These are phyloP conservation scores for Drosophila insularis DNA, from an alignment of 1,140 invertebrate species.

Conservation along the genomic window DNA sequence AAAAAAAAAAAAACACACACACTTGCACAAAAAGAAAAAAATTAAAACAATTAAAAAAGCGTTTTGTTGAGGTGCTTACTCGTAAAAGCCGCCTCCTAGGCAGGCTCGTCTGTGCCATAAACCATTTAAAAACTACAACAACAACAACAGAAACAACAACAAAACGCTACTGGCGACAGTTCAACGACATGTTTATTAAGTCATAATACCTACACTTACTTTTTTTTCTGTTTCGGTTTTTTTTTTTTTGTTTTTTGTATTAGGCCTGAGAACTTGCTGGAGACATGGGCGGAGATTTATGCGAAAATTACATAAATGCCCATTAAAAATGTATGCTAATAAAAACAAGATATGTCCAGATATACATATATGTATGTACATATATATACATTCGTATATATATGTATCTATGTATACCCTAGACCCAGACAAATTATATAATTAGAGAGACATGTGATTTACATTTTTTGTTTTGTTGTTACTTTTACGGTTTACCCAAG, in stretches of 20 bases:
- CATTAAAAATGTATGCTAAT: constrained; percentile 76
- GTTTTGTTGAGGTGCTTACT: constrained; percentile 70
- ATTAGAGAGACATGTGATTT: constrained; percentile 50
- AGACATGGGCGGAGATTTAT: constrained; percentile 65
- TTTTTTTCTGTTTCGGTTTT: neutral
- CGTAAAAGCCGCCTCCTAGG: constrained; percentile 39
- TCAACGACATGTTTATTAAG: constrained; percentile 81
- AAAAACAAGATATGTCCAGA: constrained; percentile 55
- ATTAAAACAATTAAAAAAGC: constrained; percentile 75
- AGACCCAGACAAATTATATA: constrained; percentile 66
- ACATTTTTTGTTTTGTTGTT: constrained; percentile 1
- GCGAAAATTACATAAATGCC: constrained; percentile 72
- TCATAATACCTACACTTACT: constrained; percentile 47
- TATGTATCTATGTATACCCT: neutral
- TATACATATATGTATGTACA: constrained; percentile 15
- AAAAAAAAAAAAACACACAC: neutral
- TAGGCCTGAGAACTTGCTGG: constrained; percentile 57
- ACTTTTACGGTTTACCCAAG: neutral
- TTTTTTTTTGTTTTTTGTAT: neutral
- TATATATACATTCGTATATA: neutral
- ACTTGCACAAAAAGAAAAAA: constrained; percentile 20
- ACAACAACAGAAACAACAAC: constrained; percentile 11
- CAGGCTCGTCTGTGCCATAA: constrained; percentile 51
- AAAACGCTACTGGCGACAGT: constrained; percentile 66
- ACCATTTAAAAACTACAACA: constrained; percentile 33